A percentile compares a stretch with the other conserved stretches of the same genome.
Conservation (phyloP, 2,113 vertebrate genomes). For the Anarhynchus alexandrinus region DNA sequence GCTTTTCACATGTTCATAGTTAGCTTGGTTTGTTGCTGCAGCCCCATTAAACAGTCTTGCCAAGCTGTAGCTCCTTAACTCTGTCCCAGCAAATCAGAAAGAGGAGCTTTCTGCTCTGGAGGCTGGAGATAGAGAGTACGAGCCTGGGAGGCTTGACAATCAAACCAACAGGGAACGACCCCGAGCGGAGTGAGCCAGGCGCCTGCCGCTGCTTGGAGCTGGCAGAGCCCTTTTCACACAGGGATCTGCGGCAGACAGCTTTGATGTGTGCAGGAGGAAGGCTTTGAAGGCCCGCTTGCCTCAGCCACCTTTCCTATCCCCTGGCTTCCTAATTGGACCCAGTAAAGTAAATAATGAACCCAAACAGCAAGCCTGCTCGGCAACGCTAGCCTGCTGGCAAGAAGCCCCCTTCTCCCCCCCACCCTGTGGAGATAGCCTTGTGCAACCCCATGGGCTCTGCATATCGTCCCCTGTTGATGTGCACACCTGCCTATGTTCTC, state of each 20-base stretch:
- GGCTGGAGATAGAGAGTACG: not conserved
- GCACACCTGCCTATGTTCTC: not conserved
- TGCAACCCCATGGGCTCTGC: not conserved
- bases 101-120: conserved; percentile 38
- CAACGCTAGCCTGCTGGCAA: not conserved
- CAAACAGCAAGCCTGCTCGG: not conserved
- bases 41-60: conserved; percentile 17
- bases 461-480: not conserved
- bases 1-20: not conserved
- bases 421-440: not conserved
- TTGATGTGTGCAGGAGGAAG: conserved; percentile 28
- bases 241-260: not conserved
- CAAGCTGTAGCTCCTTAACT: conserved; percentile 42
- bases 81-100: conserved; percentile 32
- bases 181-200: not conserved
- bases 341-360: conserved; percentile 5
- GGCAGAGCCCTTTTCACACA: not conserved
- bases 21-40: conserved; percentile 6
- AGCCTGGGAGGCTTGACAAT: conserved; percentile 36
- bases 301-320: conserved; percentile 13
- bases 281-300: conserved; percentile 28
- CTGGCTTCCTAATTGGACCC: conserved; percentile 25
- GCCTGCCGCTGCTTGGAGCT: not conserved
- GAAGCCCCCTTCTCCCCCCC: not conserved
- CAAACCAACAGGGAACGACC: conserved; percentile 25